Base-by-base conservation (phyloP, 2,113 vertebrate genomes). In the Eulemur macaco region DNA sequence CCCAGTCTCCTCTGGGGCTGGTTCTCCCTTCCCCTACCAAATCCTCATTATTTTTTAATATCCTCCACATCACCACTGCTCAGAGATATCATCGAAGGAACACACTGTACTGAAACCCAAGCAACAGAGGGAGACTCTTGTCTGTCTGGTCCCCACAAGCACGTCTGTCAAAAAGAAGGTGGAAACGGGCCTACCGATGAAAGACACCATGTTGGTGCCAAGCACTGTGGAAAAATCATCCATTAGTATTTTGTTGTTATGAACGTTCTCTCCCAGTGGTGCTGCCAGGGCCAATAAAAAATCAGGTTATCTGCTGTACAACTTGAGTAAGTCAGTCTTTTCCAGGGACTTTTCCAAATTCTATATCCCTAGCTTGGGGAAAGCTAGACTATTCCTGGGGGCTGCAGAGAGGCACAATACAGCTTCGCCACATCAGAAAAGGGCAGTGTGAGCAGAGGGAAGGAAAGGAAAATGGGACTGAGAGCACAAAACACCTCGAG, bases 21-120 rank as follows among this genome's bases (percentile, higher is more conserved):
- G 66, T 45, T 66, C 84, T 97, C 86, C 89, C 88, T 95, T 96
- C 69, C 86, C 23, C 64, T 82, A 96, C 93, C 74, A 94, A 97
- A 98, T 97, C 95, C 97, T 97, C 93, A 96, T 96, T 98, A 98
- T 93, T 96, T 97, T 97, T 97, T 86, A 97, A 97, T 96, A 98
- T 97, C 95, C 95, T 97, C 76, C 64, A 87, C 60, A 92, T 91
- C 85, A 97, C 80, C 88, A 91, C 93, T 93, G 81, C 60, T 96
- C 86, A 89, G 95, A 97, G 98, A 98, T 97, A 97, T 23, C 80
- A 97, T 97, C 94, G 69, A 96, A 97, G 89, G 97, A 97, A 97
- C 96, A 96, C 86, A 95, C 2, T 91, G 96, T 96, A 77, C 93
- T 94, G 86, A 98, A 97, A 96, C 96, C 86, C 91, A 96, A 96